Base-by-base conservation (phyloP, 1,140 invertebrate genomes). In the Eumaeus atala region DNA sequence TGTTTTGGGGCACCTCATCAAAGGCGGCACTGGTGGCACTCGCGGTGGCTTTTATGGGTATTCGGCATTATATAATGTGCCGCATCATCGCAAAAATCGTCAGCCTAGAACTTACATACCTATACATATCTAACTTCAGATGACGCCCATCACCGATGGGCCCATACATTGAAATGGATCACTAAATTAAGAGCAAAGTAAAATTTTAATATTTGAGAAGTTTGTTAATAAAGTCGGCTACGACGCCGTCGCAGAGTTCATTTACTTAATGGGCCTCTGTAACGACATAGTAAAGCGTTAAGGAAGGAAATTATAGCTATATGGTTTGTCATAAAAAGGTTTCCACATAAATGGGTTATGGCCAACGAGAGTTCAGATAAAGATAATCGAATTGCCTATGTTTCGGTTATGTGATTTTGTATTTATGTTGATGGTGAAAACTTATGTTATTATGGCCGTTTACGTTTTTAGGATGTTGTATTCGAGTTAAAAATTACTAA, bases 311-410 rank as follows among this genome's bases (percentile, higher is more conserved):
- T 50, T 36, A 50, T 56, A 44, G 49, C 56, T 48, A 56, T 62
- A 62, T 62, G 54, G 17, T 37, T 44, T 16, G 55, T 49, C 54
- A 58, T 62, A 62, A 62, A 60, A 62, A 54, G 42, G 47, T 40
- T 58, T 53, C 36, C 52, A 58, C 47, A 38, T 58, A 53, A 54
- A 52, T 17, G 40, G 12, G 38, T 54, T 54, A 54, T 54, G 44
- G 51, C 48, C 40, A n/a, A 50, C 12, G 34, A 49, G 3, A 12
- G 9, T 48, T 33, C 14, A 18, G 28, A 38, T 51, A 51, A 37
- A 35, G 34, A 18, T 17, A 18, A 33, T 51, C 17, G 40, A 16
- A 44, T 44, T 44, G 14, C 14, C 12, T 44, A 9, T 12, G 8
- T 16, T n/a, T n/a, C n/a, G 17, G 40, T 44, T 44, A 44, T 44